Evolutionary conservation across 2,888 invertebrate species (phyloP).

Genomic region (Aproaerema taeniolella): DNA sequence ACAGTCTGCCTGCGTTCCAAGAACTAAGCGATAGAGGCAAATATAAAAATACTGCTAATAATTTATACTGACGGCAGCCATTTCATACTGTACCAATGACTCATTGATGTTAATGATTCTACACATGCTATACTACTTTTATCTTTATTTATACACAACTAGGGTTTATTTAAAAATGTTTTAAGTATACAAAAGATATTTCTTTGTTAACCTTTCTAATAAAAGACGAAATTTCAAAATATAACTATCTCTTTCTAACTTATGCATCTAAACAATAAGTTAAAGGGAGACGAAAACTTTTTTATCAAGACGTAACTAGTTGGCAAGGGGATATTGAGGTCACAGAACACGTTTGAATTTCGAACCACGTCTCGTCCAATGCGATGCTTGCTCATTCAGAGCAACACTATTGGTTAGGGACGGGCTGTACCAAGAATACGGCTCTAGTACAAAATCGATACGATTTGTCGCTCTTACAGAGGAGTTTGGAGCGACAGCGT

Average conservation of each 20-base stretch:
- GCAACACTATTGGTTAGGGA: conserved; percentile 57
- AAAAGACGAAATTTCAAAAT: conserved; percentile 34
- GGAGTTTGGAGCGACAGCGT: conserved; percentile 21
- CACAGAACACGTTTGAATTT: conserved; percentile 75
- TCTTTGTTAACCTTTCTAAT: conserved; percentile 37
- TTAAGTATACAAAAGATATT: conserved; percentile 37
- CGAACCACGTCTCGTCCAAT: conserved; percentile 71
- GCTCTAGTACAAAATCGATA: conserved; percentile 52
- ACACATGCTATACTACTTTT: conserved; percentile 19
- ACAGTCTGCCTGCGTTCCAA: no score
- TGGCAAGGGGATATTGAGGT: conserved; percentile 58
- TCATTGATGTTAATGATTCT: conserved; percentile 2
- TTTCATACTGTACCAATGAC: conserved; percentile 40
- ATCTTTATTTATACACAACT: conserved; percentile 26
- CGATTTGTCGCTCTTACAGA: conserved; percentile 22
- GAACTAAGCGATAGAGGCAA: not conserved
- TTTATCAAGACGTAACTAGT: conserved; percentile 33
- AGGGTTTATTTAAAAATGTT: conserved; percentile 29
- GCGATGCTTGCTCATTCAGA: conserved; percentile 52
- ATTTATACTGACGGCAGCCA: conserved; percentile 42
- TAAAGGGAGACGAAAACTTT: conserved; percentile 43
- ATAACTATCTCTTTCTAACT: conserved; percentile 41
- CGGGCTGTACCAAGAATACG: conserved; percentile 43
- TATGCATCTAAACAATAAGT: conserved; percentile 28
- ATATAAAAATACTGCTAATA: conserved; percentile 30